Evolutionary conservation across 2,113 vertebrate genomes (phyloP).

Genomic region (Condylura cristata): DNA sequence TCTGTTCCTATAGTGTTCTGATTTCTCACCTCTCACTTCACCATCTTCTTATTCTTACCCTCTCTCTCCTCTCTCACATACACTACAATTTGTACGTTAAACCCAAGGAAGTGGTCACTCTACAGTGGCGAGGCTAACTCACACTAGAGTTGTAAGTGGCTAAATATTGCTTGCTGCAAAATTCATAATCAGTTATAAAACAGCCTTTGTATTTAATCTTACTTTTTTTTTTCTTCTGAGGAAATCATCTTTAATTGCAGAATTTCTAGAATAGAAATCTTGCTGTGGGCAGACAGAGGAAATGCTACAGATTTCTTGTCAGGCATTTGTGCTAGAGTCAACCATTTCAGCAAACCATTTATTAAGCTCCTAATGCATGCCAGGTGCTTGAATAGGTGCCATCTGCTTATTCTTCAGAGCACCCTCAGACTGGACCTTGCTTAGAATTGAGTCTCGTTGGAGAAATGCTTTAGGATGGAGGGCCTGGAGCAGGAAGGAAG

Average conservation of each 20-base stretch:
- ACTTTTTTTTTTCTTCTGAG: neutral
- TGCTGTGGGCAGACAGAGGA: neutral
- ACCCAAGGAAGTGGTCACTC: neutral
- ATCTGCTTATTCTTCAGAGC: neutral
- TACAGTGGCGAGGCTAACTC: neutral
- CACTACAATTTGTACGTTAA: neutral
- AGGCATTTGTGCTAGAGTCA: neutral
- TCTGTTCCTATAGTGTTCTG: neutral
- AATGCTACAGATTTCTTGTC: neutral
- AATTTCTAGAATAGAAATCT: neutral
- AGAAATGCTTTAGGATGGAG: neutral
- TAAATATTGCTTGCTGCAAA: neutral
- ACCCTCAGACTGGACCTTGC: neutral
- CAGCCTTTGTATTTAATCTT: neutral
- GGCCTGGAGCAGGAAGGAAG: neutral
- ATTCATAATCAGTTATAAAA: neutral
- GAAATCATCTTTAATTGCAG: neutral
- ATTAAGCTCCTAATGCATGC: neutral
- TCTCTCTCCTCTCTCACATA: neutral
- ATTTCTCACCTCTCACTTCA: neutral
- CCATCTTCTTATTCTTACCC: neutral
- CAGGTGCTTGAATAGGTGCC: neutral
- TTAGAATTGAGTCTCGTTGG: fast-evolving
- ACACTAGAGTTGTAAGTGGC: fast-evolving
- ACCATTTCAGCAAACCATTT: neutral